These are phyloP conservation scores for Rallus limicola DNA, from an alignment of 2,113 vertebrate species.

Conservation along the genomic window DNA sequence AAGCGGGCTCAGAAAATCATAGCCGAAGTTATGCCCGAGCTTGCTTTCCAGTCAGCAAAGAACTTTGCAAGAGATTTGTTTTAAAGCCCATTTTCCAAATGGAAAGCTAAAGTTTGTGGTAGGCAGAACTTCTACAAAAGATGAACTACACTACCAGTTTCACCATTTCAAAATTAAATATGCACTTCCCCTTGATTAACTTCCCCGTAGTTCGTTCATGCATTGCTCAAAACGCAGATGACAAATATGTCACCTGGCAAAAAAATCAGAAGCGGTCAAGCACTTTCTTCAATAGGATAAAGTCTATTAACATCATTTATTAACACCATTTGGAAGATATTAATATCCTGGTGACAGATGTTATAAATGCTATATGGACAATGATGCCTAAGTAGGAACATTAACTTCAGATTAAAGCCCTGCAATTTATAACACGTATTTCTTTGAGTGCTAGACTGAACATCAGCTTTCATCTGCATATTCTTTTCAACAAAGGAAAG, in stretches of 20 bases:
- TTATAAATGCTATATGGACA: conserved; percentile 3
- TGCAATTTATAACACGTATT: background rate
- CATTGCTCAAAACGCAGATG: background rate
- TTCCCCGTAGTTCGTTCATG: background rate
- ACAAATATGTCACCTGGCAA: background rate
- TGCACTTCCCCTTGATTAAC: background rate
- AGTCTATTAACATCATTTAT: background rate
- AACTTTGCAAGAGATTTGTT: background rate
- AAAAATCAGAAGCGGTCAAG: background rate
- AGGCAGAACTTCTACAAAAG: background rate
- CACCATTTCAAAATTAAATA: background rate
- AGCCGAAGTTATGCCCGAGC: background rate
- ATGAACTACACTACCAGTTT: background rate
- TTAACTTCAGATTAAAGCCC: conserved; percentile 40
- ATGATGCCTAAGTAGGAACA: conserved; percentile 1
- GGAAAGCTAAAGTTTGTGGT: background rate
- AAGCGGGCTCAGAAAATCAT: background rate
- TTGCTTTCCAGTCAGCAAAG: background rate
- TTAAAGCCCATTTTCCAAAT: background rate
- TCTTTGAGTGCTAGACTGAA: background rate
- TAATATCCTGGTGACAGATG: background rate
- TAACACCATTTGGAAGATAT: background rate
- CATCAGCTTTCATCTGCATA: background rate
- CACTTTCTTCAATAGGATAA: background rate
- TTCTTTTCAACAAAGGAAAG: background rate